A percentile compares a stretch with the other conserved stretches of the same genome.
These are phyloP conservation scores for Candoia aspera DNA, from an alignment of 2,113 vertebrate genomes.

Conservation along the genomic window DNA sequence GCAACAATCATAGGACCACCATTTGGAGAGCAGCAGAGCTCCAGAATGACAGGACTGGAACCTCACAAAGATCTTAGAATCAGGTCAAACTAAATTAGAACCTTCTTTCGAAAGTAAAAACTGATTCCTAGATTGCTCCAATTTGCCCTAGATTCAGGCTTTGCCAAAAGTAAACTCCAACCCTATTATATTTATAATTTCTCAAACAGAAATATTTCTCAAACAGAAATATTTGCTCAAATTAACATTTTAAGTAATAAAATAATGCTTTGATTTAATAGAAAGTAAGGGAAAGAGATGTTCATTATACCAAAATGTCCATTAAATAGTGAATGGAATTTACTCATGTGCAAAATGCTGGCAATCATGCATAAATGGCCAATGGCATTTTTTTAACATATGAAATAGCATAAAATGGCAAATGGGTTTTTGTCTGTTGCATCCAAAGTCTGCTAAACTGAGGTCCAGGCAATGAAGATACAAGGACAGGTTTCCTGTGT, in stretches of 20 bases:
- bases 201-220: not conserved
- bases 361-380: not conserved
- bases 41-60: not conserved
- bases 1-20: not conserved
- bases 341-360: not conserved
- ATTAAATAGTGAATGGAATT: not conserved
- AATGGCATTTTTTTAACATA: not conserved
- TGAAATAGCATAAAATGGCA: not conserved
- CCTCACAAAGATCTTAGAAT: not conserved
- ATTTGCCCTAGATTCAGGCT: not conserved
- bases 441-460: not conserved
- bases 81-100: not conserved
- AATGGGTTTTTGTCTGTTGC: not conserved
- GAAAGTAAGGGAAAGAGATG: not conserved
- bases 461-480: not conserved
- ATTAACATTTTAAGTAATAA: not conserved
- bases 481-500: not conserved
- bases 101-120: not conserved
- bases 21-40: not conserved
- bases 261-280: not conserved
- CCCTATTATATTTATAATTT: not conserved
- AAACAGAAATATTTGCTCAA: not conserved
- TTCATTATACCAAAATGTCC: not conserved
- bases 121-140: not conserved
- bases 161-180: not conserved